These are phyloP conservation scores for Dermochelys coriacea DNA, from an alignment of 2,797 vertebrate species.

Conservation along the genomic window DNA sequence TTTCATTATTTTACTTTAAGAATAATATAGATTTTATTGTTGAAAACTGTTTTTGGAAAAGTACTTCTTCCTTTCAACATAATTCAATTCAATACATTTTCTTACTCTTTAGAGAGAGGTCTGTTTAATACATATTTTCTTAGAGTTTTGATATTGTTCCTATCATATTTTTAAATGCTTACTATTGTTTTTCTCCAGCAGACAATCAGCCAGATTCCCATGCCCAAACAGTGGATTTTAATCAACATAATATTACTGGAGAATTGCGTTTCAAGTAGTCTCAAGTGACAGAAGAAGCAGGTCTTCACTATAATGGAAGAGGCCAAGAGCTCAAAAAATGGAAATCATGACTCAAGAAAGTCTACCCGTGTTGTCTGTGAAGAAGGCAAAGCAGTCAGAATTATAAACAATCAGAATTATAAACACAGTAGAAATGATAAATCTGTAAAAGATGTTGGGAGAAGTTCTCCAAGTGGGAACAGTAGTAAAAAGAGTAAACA, in stretches of 20 bases:
- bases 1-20: background rate
- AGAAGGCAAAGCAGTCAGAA: constrained; percentile 82
- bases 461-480: constrained; percentile 80
- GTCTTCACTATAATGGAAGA: constrained; percentile 87
- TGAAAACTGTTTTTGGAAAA: background rate
- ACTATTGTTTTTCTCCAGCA: constrained; percentile 60
- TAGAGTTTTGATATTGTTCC: constrained; percentile 18
- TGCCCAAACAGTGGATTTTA: constrained; percentile 78
- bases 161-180: constrained; percentile 48
- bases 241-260: constrained; percentile 74
- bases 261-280: constrained; percentile 77
- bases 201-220: constrained; percentile 74
- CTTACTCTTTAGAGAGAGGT: constrained; percentile 3
- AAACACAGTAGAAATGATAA: constrained; percentile 82
- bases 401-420: constrained; percentile 83
- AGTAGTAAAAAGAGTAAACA: constrained; percentile 82
- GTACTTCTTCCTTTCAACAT: background rate
- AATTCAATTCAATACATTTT: background rate
- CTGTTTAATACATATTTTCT: constrained; percentile 20
- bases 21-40: background rate
- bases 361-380: constrained; percentile 78
- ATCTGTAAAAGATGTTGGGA: constrained; percentile 79
- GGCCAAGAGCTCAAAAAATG: constrained; percentile 82
- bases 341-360: constrained; percentile 86
- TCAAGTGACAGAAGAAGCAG: constrained; percentile 75